Percentiles rank a stretch among this genome's conserved stretches.
Conservation (phyloP, 1,140 invertebrate genomes). For the Dreissena polymorpha region DNA sequence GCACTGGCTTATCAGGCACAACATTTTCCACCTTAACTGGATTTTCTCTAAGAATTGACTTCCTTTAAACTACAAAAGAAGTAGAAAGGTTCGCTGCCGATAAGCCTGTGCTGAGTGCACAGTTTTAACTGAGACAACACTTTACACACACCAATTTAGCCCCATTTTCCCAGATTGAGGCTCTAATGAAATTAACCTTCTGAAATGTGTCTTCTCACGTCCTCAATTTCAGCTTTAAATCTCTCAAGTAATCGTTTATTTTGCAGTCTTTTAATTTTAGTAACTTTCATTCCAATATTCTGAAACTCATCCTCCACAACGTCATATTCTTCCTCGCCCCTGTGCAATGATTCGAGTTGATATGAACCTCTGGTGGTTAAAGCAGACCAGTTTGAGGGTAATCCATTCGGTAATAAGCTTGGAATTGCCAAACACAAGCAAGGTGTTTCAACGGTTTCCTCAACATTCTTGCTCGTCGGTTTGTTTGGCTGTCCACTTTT, state of each 20-base stretch:
- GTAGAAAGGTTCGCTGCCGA: neutral
- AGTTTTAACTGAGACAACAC: neutral
- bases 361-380: neutral
- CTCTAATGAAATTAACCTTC: neutral
- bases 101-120: neutral
- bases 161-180: neutral
- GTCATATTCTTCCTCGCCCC: conserved; percentile 61
- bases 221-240: conserved; percentile 65
- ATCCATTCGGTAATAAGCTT: conserved; percentile 44
- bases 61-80: too few relatives aligned
- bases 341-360: conserved; percentile 37
- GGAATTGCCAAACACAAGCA: conserved; percentile 26
- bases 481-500: neutral
- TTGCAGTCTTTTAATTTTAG: conserved; percentile 64
- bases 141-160: too few relatives aligned
- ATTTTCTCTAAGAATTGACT: too few relatives aligned
- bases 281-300: conserved; percentile 61
- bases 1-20: too few relatives aligned
- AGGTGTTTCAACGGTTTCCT: neutral
- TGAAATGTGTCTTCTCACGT: conserved; percentile 46
- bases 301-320: conserved; percentile 65
- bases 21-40: too few relatives aligned
- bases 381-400: conserved; percentile 58
- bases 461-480: neutral
- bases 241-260: conserved; percentile 62